Conservation (phyloP, 2,113 vertebrate species). For the Cyanoderma ruficeps region DNA sequence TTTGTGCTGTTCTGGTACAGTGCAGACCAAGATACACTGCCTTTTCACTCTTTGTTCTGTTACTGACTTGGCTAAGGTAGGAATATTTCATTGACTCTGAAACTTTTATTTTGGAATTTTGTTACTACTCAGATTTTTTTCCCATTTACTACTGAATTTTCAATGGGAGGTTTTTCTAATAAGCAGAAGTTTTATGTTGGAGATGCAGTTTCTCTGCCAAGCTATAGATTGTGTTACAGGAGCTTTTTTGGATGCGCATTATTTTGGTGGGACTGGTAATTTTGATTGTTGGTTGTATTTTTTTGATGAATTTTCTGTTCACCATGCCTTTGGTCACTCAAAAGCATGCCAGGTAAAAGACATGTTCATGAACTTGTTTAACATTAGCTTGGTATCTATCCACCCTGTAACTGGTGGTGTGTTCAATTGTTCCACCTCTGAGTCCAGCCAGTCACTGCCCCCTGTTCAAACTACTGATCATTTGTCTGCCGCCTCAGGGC, state of each 20-base stretch:
- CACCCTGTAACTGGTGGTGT: not conserved
- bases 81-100: not conserved
- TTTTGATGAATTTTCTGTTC: not conserved
- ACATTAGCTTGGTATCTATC: not conserved
- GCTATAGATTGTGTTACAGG: not conserved
- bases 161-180: not conserved
- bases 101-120: not conserved
- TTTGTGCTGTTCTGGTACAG: not conserved
- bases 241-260: accelerated
- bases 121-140: not conserved
- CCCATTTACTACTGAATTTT: not conserved
- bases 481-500: not conserved
- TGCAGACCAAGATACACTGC: not conserved
- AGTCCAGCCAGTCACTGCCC: not conserved
- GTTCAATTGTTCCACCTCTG: not conserved
- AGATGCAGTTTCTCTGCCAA: not conserved
- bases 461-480: not conserved
- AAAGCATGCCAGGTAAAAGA: not conserved
- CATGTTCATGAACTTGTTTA: not conserved
- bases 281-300: not conserved
- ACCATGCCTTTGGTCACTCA: not conserved
- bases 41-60: not conserved
- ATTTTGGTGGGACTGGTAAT: not conserved
- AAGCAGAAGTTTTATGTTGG: not conserved
- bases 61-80: not conserved